Base-by-base conservation (phyloP, 1,140 invertebrate species). In the Liolophura sinensis region DNA sequence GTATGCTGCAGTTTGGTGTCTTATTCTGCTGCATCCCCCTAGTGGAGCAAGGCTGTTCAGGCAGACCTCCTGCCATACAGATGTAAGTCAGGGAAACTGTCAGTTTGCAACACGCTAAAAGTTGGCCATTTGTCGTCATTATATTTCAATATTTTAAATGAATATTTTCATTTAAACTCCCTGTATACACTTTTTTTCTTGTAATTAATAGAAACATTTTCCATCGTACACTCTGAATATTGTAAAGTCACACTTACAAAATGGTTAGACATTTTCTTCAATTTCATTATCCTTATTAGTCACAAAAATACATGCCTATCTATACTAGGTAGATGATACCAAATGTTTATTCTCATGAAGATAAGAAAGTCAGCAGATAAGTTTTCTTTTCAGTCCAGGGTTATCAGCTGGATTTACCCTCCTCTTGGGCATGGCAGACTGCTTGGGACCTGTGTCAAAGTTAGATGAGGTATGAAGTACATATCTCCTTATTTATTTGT, bases 361-460 rank as follows among this genome's bases (percentile, higher is more conserved):
- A 40, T 9, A 40, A 40, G 31, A 9, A 9, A 40, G 3, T 40
- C 31, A 40, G 3, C 31, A 40, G 31, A 12, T 22, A 25, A 40
- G 16, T 40, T 40, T 60, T 64, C 50, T 60, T 68, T 73, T 59
- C 65, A 81, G 79, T 22, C 73, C 75, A 52, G 73, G 75, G 47
- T 68, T 81, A 20, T 74, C 78, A 20, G 50, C 75, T 1, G 78
- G 78, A 16, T 78, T 80, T 68, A 70, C 73, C 9, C 61, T 81
- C 15, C 60, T 81, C 16, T 73, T 72, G 62, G 72, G 73, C 18
- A 31, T 81, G 40, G 66, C 74, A n/a, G 78, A 81, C 27, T 76
- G 66, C 40, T 51, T 81, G 1, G 52, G 76, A 64, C 66, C 71
- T 56, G 54, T 61, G 27, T 60, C 64, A 65, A 75, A 79, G 73